A percentile compares a stretch with the other conserved stretches of the same genome.
Evolutionary conservation across 2,113 vertebrate genomes (phyloP).

Genomic region (Gobio gobio): DNA sequence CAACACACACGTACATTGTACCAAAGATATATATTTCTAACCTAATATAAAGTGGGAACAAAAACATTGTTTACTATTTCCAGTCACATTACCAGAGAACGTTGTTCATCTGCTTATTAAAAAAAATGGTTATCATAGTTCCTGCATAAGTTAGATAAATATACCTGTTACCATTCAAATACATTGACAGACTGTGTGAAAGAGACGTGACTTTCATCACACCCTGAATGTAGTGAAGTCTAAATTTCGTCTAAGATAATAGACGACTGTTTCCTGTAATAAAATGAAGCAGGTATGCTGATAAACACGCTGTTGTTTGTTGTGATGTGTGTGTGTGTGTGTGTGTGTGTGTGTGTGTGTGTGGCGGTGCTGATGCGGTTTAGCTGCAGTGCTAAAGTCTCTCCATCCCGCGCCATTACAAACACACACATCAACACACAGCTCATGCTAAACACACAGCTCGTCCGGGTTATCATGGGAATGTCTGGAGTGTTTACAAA

Average conservation of each 20-base stretch:
- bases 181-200: not conserved
- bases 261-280: not conserved
- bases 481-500: no score
- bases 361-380: constrained; percentile 23
- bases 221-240: not conserved
- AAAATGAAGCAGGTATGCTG: not conserved
- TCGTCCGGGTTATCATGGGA: no score
- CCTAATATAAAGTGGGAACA: no score
- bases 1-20: no score
- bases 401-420: constrained; percentile 25
- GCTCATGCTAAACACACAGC: not conserved
- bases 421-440: not conserved
- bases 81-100: no score
- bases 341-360: no score
- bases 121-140: no score
- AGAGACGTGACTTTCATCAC: not conserved
- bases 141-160: no score
- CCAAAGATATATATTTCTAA: no score
- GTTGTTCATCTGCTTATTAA: no score
- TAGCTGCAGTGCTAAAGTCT: constrained; percentile 46
- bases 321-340: not conserved
- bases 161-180: no score
- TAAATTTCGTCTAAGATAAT: not conserved
- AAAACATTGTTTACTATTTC: no score
- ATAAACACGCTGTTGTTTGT: not conserved